phyloP scores from a whole-genome alignment of 2,888 invertebrate genomes.

The Erebia palarica region DNA sequence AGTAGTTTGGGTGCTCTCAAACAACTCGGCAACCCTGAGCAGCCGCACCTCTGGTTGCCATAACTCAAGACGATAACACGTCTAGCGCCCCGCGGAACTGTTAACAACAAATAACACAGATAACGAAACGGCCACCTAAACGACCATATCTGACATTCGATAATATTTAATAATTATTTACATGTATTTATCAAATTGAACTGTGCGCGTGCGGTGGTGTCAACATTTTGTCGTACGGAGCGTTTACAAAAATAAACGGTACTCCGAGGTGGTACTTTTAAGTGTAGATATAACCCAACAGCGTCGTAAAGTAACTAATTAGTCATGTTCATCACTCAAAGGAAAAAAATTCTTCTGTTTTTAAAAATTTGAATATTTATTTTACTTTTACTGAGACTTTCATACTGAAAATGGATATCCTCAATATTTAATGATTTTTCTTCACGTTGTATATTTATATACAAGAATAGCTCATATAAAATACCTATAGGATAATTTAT shows the following conservation, averaged over 20 bases:
- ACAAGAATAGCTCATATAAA: no score
- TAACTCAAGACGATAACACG: slow-evolving; percentile 77
- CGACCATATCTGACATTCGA: slow-evolving; percentile 74
- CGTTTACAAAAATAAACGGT: slow-evolving; percentile 33
- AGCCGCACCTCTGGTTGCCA: slow-evolving; percentile 53
- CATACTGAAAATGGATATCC: no score
- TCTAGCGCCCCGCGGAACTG: slow-evolving; percentile 64
- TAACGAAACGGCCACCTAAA: slow-evolving; percentile 77
- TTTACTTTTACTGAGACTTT: no score
- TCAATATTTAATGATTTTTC: no score
- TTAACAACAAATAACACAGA: slow-evolving; percentile 79
- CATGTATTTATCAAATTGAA: slow-evolving; percentile 75
- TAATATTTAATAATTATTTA: slow-evolving; percentile 81
- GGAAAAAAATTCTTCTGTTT: no score
- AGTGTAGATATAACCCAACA: slow-evolving; percentile 28
- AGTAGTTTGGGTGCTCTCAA: background rate
- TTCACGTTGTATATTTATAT: no score
- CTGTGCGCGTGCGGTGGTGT: slow-evolving; percentile 63
- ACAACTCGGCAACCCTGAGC: slow-evolving; percentile 27
- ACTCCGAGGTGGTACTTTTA: slow-evolving; percentile 27
- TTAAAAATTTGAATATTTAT: no score
- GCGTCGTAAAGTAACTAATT: slow-evolving; percentile 4
- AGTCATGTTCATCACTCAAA: background rate
- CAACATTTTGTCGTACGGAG: slow-evolving; percentile 54
- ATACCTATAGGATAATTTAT: no score